Conservation (phyloP, 2,888 invertebrate genomes). For the Hermaeophaga mercurialis region DNA sequence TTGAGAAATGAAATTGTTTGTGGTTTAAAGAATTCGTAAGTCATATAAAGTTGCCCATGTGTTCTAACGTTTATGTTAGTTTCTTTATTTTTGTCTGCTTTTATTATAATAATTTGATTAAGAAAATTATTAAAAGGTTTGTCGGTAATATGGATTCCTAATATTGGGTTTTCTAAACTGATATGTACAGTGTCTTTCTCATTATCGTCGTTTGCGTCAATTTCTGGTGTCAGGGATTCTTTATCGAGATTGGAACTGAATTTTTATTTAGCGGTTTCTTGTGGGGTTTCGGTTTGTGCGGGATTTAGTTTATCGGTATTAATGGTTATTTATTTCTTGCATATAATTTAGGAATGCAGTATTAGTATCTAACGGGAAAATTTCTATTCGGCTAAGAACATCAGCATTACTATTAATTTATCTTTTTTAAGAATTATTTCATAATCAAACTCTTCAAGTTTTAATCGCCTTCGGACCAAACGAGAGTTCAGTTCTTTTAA, state of each 20-base stretch:
- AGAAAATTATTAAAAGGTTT: conserved; percentile 10
- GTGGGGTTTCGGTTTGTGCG: not conserved
- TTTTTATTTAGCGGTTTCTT: no score
- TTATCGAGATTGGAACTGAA: no score
- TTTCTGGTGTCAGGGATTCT: not conserved
- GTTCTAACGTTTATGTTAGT: not conserved
- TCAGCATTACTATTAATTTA: not conserved
- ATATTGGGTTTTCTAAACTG: conserved; percentile 10
- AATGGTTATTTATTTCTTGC: not conserved
- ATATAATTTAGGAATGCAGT: not conserved
- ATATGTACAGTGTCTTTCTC: conserved; percentile 12
- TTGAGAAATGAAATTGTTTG: conserved; percentile 14
- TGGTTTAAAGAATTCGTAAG: not conserved
- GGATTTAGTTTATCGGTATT: not conserved
- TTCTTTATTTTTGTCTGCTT: not conserved
- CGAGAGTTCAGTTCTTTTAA: not conserved
- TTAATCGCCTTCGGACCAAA: not conserved
- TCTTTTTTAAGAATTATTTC: not conserved
- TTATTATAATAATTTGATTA: conserved; percentile 14
- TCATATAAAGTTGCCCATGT: not conserved
- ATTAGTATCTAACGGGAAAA: not conserved
- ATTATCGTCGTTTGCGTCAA: conserved; percentile 5
- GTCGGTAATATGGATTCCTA: conserved; percentile 14
- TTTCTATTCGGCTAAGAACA: not conserved
- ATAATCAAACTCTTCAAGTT: no score